Conservation (phyloP, 2,888 invertebrate species). For the Aspidiotus destructor region DNA sequence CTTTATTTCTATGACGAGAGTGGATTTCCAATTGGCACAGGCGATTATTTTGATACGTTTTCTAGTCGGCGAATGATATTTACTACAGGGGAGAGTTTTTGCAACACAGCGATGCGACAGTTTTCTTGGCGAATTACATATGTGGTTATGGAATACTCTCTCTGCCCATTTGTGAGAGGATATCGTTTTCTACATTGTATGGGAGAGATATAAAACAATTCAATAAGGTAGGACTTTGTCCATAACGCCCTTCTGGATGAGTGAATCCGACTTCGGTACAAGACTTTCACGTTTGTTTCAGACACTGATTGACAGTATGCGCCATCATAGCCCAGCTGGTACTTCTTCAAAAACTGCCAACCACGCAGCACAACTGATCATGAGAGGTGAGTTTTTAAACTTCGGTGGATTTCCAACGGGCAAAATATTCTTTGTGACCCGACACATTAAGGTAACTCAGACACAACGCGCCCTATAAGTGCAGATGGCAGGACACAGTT, state of each 20-base stretch:
- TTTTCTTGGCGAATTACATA: slow-evolving; percentile 3
- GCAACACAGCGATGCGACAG: slow-evolving; percentile 1
- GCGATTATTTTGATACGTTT: background rate
- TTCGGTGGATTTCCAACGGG: no score
- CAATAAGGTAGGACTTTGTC: slow-evolving; percentile 14
- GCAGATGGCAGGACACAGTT: no score
- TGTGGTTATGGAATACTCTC: slow-evolving; percentile 13
- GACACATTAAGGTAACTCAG: no score
- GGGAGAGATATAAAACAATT: slow-evolving; percentile 29
- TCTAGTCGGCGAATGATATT: background rate
- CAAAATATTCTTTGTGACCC: no score
- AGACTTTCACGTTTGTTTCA: no score
- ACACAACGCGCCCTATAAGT: no score
- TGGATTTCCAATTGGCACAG: background rate
- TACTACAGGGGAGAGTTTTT: slow-evolving; percentile 24
- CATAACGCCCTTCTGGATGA: background rate
- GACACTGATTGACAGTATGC: no score
- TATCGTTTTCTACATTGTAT: slow-evolving; percentile 20
- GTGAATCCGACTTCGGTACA: background rate
- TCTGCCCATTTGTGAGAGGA: slow-evolving; percentile 21
- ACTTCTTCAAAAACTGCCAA: no score
- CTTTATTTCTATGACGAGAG: no score
- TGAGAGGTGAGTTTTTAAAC: no score
- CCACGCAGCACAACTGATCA: no score
- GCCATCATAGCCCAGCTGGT: no score